Evolutionary conservation across 1,140 invertebrate species (phyloP).

Genomic region (Atta cephalotes): DNA sequence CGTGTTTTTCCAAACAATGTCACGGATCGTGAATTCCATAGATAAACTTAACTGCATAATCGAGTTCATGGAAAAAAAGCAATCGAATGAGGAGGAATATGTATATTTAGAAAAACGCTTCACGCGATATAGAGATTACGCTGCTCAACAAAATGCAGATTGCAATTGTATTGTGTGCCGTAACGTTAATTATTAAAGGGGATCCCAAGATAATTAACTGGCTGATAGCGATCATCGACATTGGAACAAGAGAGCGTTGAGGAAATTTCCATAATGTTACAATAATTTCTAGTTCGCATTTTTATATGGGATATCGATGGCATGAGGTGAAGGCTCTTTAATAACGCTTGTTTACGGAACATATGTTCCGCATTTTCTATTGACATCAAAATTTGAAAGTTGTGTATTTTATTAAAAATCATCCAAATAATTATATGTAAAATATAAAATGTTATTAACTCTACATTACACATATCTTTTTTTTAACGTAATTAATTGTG

Average conservation of each 20-base stretch:
- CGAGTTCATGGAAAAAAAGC: not conserved
- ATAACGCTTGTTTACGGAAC: slow-evolving; percentile 68
- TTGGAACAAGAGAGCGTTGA: not conserved
- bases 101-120: not conserved
- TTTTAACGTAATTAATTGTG: too few species aligned
- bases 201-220: slow-evolving; percentile 46
- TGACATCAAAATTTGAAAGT: not conserved
- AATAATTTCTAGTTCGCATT: slow-evolving; percentile 49
- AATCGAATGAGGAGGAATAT: not conserved
- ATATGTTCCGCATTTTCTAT: not conserved
- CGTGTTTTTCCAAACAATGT: not conserved
- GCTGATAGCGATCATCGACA: slow-evolving; percentile 53
- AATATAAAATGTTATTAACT: not conserved
- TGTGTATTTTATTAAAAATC: not conserved
- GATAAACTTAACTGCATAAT: not conserved
- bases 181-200: slow-evolving; percentile 50
- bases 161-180: slow-evolving; percentile 4
- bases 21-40: not conserved
- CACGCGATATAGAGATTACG: slow-evolving; percentile 19
- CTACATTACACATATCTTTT: too few species aligned
- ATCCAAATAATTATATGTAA: not conserved
- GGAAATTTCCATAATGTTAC: not conserved
- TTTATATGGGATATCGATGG: slow-evolving; percentile 21
- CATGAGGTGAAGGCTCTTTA: slow-evolving; percentile 51
- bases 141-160: not conserved